phyloP scores from a whole-genome alignment of 2,113 vertebrate species.

The Mustela nigripes region DNA sequence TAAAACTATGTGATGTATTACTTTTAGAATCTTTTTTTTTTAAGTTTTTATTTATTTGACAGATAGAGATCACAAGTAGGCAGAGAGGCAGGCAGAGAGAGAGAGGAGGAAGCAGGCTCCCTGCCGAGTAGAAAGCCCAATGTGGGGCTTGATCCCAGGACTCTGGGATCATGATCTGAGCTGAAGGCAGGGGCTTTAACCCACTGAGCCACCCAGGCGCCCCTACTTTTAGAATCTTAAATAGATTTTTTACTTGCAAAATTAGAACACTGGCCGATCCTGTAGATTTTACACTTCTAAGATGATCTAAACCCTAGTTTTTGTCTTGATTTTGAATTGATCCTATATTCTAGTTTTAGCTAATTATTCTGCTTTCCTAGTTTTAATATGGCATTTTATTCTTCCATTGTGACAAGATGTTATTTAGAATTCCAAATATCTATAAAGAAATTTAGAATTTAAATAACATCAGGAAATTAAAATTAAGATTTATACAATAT shows the following conservation, averaged over 20 bases:
- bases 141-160: no score
- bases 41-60: no score
- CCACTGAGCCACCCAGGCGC: no score
- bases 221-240: neutral
- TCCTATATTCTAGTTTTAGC: neutral
- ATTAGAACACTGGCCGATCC: neutral
- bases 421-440: neutral
- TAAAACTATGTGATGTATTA: neutral
- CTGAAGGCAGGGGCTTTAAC: no score
- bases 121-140: no score
- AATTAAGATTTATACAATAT: neutral
- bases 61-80: no score
- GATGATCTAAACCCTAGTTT: constrained; percentile 24
- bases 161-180: no score
- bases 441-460: neutral
- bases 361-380: neutral
- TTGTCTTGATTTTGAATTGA: constrained; percentile 7
- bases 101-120: no score
- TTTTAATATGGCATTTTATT: neutral
- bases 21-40: neutral
- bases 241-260: constrained; percentile 29
- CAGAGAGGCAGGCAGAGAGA: no score
- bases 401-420: neutral
- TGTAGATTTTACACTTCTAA: constrained; percentile 9
- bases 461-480: constrained; percentile 2